Conservation (phyloP, 2,888 invertebrate genomes). For the Melikaiella ostensackeni region DNA sequence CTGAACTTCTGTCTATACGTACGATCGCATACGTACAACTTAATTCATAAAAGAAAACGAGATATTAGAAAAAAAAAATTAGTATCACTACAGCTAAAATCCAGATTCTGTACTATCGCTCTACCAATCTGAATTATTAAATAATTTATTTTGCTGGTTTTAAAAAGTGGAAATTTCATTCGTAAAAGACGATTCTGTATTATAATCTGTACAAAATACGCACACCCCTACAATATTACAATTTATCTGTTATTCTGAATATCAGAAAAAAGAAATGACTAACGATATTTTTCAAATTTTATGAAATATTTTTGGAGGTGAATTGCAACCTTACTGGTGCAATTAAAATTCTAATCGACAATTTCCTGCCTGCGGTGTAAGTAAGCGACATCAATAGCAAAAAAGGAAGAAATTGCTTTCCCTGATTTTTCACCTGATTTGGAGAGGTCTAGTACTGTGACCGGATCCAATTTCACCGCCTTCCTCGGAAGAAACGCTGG, state of each 20-base stretch:
- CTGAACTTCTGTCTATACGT: background rate
- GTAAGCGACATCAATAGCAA: background rate
- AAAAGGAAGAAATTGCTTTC: background rate
- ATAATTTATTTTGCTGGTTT: conserved; percentile 6
- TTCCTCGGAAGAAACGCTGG: conserved; percentile 77
- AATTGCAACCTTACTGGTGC: conserved; percentile 2
- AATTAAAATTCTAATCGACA: conserved; percentile 1
- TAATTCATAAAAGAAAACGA: background rate
- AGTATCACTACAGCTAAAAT: background rate
- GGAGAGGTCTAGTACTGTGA: conserved; percentile 71
- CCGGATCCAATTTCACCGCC: conserved; percentile 68
- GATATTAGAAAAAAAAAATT: background rate
- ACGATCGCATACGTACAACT: background rate
- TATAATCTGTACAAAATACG: conserved; percentile 14
- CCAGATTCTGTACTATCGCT: conserved; percentile 4
- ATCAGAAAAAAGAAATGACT: conserved; percentile 11
- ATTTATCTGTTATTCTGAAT: conserved; percentile 5
- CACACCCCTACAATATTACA: background rate
- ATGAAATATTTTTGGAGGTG: background rate
- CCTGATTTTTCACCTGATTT: conserved; percentile 65
- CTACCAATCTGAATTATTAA: background rate
- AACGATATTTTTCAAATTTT: background rate
- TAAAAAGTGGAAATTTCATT: background rate
- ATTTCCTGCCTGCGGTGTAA: background rate
- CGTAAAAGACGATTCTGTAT: background rate